Percentiles rank a stretch among this genome's conserved stretches.
Conservation (phyloP, 2,888 invertebrate genomes). For the Folsomia candida region DNA sequence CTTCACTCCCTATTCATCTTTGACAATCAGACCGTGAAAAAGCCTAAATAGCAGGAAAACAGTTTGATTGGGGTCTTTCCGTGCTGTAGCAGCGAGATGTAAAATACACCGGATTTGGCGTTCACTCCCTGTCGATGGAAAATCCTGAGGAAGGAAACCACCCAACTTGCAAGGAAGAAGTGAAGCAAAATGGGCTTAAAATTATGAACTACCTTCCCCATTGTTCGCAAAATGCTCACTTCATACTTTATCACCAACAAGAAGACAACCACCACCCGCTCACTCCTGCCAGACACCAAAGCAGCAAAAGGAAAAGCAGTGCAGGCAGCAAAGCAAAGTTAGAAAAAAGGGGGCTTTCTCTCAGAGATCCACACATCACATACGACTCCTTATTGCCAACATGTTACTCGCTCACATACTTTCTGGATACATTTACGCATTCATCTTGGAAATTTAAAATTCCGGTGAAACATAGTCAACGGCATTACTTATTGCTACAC, state of each 20-base stretch:
- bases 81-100: not conserved
- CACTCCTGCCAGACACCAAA: no score
- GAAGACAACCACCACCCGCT: not conserved
- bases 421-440: no score
- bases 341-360: no score
- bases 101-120: conserved; percentile 14
- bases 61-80: conserved; percentile 22
- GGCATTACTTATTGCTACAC: no score
- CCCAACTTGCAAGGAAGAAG: not conserved
- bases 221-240: conserved; percentile 18
- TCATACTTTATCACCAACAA: conserved; percentile 1
- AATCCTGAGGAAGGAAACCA: not conserved
- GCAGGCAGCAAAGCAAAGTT: no score
- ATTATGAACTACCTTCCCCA: conserved; percentile 21
- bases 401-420: no score
- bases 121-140: conserved; percentile 11
- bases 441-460: no score
- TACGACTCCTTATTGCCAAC: no score
- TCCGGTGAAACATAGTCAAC: no score
- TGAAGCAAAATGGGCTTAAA: conserved; percentile 18
- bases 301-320: no score
- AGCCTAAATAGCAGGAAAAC: conserved; percentile 21
- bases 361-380: no score
- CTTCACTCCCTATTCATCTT: conserved; percentile 10
- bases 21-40: conserved; percentile 22